Evolutionary conservation across 2,113 vertebrate species (phyloP).

Genomic region (Collichthys lucidus): DNA sequence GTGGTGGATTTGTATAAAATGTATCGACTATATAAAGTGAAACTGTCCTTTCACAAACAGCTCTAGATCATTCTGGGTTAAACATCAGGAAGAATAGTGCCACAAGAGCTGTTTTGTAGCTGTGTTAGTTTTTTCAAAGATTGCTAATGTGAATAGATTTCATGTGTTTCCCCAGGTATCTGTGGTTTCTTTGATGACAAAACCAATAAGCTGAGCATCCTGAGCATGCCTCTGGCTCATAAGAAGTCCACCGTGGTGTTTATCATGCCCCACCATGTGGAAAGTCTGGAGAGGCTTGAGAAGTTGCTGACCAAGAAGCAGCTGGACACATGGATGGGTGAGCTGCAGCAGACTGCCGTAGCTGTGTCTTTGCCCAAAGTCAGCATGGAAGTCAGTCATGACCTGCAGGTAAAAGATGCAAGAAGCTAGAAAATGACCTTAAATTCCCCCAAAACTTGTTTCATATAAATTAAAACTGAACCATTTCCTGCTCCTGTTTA

Average conservation of each 20-base stretch:
- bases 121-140: neutral
- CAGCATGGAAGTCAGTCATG: slow-evolving; percentile 91
- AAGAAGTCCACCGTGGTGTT: slow-evolving; percentile 93
- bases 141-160: neutral
- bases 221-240: slow-evolving; percentile 95
- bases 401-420: slow-evolving; percentile 88
- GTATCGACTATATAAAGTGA: too few species aligned
- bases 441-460: neutral
- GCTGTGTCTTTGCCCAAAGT: slow-evolving; percentile 96
- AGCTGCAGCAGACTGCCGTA: slow-evolving; percentile 89
- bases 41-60: too few species aligned
- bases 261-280: slow-evolving; percentile 92
- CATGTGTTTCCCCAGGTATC: slow-evolving; percentile 82
- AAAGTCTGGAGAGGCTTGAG: slow-evolving; percentile 91
- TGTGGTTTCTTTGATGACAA: slow-evolving; percentile 90
- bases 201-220: slow-evolving; percentile 86
- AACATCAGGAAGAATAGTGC: too few species aligned
- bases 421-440: neutral
- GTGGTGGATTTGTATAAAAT: too few species aligned
- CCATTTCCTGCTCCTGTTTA: slow-evolving; percentile 64
- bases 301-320: slow-evolving; percentile 93
- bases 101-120: too few species aligned
- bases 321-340: slow-evolving; percentile 90
- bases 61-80: too few species aligned
- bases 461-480: neutral